Base-by-base conservation (phyloP, 1,140 invertebrate species). In the Camponotus pennsylvanicus region DNA sequence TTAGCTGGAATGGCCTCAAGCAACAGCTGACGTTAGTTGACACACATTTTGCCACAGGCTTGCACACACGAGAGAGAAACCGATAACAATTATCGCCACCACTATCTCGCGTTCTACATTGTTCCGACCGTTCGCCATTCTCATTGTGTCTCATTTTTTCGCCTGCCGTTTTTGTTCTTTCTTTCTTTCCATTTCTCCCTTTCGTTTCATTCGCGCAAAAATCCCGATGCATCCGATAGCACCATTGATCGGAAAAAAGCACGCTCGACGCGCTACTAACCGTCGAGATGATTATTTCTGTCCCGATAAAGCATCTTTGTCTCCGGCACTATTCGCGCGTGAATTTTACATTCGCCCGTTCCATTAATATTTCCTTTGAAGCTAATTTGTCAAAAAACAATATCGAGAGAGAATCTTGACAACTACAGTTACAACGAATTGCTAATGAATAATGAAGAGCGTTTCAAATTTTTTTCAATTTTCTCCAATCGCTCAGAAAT, bases 1-100 rank as follows among this genome's bases (percentile, higher is more conserved):
- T 90, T 90, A 94, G 94, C 93, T 94, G 93, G 94, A 94, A 94
- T 94, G 94, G 94, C 94, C 94, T 92, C 94, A 94, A 94, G 93
- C 93, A 93, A 94, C 94, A 93, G 93, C 93, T 91, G 94, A 94
- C 93, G 94, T 94, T 94, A 94, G 94, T 94, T 92, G 90, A 93
- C 92, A 92, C 69, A 83, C 66, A 84, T 84, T 89, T 85, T 63
- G 85, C 89, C 78, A 52, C 49, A 88, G 77, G 80, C 89, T 90
- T 85, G 89, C 89, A 88, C 77, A 78, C 64, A 88, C 79, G 80
- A 83, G 77, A 86, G 85, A 66, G 78, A 90, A 78, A 78, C 88
- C 88, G 85, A 90, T 89, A 89, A 90, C 89, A 86, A 87, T 89
- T 90, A 90, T 57, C 40, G 45, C 77, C 75, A 64, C 85, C 69